Evolutionary conservation across 2,888 invertebrate genomes (phyloP).

Genomic region (Schrankia costaestrigalis): DNA sequence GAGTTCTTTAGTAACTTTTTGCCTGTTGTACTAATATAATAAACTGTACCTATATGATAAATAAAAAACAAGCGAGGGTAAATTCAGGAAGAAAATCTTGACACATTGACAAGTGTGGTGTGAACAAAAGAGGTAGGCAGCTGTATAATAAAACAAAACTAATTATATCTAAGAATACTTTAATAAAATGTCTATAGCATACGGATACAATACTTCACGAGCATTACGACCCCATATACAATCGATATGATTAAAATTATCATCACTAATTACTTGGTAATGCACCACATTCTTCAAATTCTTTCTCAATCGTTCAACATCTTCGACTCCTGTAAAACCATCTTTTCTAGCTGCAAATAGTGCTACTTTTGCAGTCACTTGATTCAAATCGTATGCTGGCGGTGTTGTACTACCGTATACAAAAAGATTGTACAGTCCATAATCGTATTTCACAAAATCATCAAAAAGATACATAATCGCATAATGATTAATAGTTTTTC

Average conservation of each 20-base stretch:
- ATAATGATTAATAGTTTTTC: constrained; percentile 4
- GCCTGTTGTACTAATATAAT: no score
- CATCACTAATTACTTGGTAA: constrained; percentile 1
- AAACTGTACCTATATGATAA: no score
- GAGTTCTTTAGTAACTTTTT: no score
- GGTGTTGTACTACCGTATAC: constrained; percentile 5
- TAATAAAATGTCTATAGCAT: constrained; percentile 3
- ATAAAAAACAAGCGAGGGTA: no score
- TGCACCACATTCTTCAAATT: constrained; percentile 10
- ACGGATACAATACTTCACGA: constrained; percentile 4
- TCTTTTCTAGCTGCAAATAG: constrained; percentile 8
- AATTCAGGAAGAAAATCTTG: no score
- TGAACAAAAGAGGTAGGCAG: no score
- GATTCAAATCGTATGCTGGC: constrained; percentile 8
- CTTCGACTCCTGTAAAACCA: constrained; percentile 1
- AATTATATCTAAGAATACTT: no score
- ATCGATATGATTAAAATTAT: constrained; percentile 12
- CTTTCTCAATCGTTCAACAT: neutral
- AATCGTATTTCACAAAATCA: constrained; percentile 7
- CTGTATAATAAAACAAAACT: no score
- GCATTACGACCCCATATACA: constrained; percentile 4
- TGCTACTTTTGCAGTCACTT: constrained; percentile 7
- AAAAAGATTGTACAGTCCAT: neutral
- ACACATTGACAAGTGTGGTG: no score
- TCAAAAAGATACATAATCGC: neutral